Percentiles rank a stretch among this genome's conserved stretches.
Conservation (phyloP, 2,888 invertebrate genomes). For the Eilema griseolum region DNA sequence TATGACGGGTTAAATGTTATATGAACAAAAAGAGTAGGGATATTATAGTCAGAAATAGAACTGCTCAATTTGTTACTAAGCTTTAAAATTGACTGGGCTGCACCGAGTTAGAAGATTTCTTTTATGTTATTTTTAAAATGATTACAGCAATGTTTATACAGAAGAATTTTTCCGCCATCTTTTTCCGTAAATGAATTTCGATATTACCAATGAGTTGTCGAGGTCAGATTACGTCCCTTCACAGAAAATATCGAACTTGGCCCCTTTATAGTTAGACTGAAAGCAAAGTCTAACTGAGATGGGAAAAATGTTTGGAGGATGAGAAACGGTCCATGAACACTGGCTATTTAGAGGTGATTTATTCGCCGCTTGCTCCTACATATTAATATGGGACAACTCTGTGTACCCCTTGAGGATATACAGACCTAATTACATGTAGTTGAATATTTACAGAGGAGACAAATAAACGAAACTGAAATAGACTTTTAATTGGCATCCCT, state of each 20-base stretch:
- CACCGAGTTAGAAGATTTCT: background rate
- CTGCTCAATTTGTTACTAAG: background rate
- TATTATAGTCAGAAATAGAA: background rate
- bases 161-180: no score
- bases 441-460: background rate
- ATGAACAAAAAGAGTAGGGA: background rate
- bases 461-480: conserved; percentile 6
- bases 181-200: no score
- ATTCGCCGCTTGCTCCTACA: background rate
- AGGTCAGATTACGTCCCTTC: no score
- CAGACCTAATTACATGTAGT: background rate
- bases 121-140: no score
- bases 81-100: no score
- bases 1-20: conserved; percentile 5
- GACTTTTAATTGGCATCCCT: conserved; percentile 17
- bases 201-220: no score
- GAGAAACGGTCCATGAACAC: no score
- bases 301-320: no score
- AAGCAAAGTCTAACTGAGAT: no score
- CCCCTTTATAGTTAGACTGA: no score
- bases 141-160: no score
- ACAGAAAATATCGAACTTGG: no score
- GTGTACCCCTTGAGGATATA: background rate
- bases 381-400: background rate
- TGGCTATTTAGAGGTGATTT: background rate